Base-by-base conservation (phyloP, 2,888 invertebrate species). In the Amblyjoppa proteus region DNA sequence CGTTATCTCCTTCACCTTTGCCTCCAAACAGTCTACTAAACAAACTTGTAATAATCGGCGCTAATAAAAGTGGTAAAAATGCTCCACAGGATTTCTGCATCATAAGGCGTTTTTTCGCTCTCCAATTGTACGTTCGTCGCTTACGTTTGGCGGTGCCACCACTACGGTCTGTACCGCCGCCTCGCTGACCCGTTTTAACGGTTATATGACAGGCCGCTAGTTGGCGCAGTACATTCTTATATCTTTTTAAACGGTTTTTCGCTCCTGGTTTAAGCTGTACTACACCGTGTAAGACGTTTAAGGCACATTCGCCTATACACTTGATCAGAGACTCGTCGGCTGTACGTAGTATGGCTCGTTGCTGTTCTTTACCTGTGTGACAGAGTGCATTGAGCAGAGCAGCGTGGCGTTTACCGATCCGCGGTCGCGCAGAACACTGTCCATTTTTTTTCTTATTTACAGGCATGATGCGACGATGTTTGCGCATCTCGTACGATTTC, bases 61-160 rank as follows among this genome's bases (percentile, higher is more conserved):
- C 69, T 20, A 69, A 58, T 34, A 78, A 58, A 31, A 79, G 38
- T 4, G 49, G 45, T 3, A 79, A 16, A 64, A 79, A 79, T 11
- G 70, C 61, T 2, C 69, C 45, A 28, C 92, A 94, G 93, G 94
- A 94, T 94, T 94, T 95, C 93, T 79, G 64, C 41, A 61, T 25
- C 5, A 79, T 70, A 1, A 79, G 28, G 0, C 51, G 38, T 34
- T 70, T 79, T 20, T 71, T 71, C 45, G 49, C 34, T 49, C 28
- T 45, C 61, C 78, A 78, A 1, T 16, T 58, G 34, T 20, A 34
- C 34, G 38, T 31, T 34, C 53, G 31, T 34, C 56, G 53, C 25
- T 34, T 56, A n/a, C 71, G 71, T 3, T 16, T 56, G 3, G 34
- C 7, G 34, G 13, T 34, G 34, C 64, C 38, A 38, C 38, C 38